phyloP scores from a whole-genome alignment of 64 coral and sea anemone species.

The Dendronephthya gigantea region DNA sequence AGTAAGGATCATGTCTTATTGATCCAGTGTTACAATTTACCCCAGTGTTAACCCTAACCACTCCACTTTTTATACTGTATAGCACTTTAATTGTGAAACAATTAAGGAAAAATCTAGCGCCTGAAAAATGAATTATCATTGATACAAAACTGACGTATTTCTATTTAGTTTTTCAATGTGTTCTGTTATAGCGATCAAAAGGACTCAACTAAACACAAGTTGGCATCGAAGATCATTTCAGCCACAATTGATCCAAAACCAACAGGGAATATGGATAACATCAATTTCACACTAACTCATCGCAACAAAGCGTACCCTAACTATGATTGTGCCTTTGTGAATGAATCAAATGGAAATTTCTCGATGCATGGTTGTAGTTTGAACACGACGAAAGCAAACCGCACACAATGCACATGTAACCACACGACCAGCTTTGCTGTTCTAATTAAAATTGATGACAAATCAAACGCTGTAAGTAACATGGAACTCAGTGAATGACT shows the following conservation, averaged over 20 bases:
- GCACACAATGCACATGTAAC: background rate
- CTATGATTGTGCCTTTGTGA: background rate
- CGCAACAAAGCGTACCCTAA: background rate
- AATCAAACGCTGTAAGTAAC: background rate
- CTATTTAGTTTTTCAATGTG: background rate
- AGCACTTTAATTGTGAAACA: no score
- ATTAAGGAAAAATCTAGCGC: no score
- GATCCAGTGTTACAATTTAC: no score
- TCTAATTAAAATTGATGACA: background rate
- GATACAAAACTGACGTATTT: background rate
- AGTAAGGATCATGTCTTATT: no score
- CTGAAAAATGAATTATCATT: no score
- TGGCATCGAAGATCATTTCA: background rate
- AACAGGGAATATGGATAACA: background rate
- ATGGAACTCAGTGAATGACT: no score
- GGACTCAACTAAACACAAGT: background rate
- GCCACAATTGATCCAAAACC: background rate
- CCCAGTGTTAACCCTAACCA: no score
- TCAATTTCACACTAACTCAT: background rate
- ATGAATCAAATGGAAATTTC: background rate
- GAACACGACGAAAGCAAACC: background rate
- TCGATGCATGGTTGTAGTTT: background rate
- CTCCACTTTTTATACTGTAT: no score
- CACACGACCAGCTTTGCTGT: conserved; percentile 16
- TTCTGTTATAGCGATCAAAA: background rate